A percentile compares a stretch with the other conserved stretches of the same genome.
Evolutionary conservation across 2,888 invertebrate genomes (phyloP).

Genomic region (Lymantria monacha): DNA sequence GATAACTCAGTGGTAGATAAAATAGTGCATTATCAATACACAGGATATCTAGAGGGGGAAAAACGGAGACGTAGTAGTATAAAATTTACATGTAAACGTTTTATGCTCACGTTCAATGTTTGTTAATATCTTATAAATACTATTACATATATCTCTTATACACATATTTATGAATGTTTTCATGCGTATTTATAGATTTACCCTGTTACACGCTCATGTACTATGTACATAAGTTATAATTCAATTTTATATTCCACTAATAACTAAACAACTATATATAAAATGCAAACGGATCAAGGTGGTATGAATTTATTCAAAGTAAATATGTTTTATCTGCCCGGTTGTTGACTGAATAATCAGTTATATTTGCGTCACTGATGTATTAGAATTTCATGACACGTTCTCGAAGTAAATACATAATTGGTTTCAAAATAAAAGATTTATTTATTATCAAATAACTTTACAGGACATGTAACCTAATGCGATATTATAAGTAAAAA

Average conservation of each 20-base stretch:
- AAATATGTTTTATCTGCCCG: conserved; percentile 42
- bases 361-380: conserved; percentile 57
- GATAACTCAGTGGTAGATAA: no score
- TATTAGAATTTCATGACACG: conserved; percentile 49
- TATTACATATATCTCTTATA: background rate
- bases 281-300: conserved; percentile 64
- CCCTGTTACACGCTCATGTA: conserved; percentile 23
- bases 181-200: conserved; percentile 16
- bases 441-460: background rate
- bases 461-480: no score
- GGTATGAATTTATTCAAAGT: conserved; percentile 50
- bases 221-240: background rate
- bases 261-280: conserved; percentile 34
- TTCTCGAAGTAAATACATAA: background rate
- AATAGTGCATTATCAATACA: no score
- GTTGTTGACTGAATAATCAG: conserved; percentile 57
- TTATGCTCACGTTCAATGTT: conserved; percentile 11
- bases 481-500: no score
- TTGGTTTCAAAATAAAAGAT: background rate
- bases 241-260: conserved; percentile 17
- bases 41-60: no score
- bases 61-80: background rate
- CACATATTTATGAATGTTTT: conserved; percentile 15
- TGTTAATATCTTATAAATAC: conserved; percentile 5
- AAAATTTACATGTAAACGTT: background rate